A percentile compares a stretch with the other conserved stretches of the same genome.
These are phyloP conservation scores for Idaea straminata DNA, from an alignment of 2,888 invertebrate genomes.

Conservation along the genomic window DNA sequence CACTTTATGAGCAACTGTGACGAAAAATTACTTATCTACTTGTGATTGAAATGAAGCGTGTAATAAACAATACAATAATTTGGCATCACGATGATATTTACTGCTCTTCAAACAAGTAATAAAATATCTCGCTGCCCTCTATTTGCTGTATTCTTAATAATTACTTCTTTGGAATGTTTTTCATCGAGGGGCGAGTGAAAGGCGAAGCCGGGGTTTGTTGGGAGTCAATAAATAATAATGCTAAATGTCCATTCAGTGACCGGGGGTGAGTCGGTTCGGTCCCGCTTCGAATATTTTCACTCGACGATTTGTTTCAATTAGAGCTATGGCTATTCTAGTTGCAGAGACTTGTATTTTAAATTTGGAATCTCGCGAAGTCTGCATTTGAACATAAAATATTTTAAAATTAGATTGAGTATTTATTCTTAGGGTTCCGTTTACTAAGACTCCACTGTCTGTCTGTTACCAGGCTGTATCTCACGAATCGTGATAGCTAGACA, in stretches of 20 bases:
- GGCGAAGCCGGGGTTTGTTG: slow-evolving; percentile 60
- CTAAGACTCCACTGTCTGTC: too few relatives aligned
- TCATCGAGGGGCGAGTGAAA: slow-evolving; percentile 63
- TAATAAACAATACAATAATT: slow-evolving; percentile 4
- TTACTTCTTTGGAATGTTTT: slow-evolving; percentile 78
- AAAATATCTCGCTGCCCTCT: slow-evolving; percentile 59
- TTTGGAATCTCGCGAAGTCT: too few relatives aligned
- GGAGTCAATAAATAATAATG: slow-evolving; percentile 77
- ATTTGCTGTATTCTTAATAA: slow-evolving; percentile 77
- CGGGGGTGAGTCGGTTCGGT: slow-evolving; percentile 42
- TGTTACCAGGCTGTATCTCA: too few relatives aligned
- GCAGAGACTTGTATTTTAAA: too few relatives aligned
- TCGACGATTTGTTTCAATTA: slow-evolving; percentile 20
- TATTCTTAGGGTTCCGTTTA: too few relatives aligned
- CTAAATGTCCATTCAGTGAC: slow-evolving; percentile 69
- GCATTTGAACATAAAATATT: background rate
- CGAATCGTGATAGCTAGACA: too few relatives aligned
- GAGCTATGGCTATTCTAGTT: background rate
- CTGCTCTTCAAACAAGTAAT: slow-evolving; percentile 45
- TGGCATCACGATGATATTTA: slow-evolving; percentile 26
- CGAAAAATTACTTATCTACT: slow-evolving; percentile 3
- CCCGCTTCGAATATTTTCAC: slow-evolving; percentile 28
- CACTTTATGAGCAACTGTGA: too few relatives aligned
- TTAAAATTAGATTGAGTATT: too few relatives aligned
- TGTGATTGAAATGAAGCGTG: slow-evolving; percentile 7